phyloP scores from a whole-genome alignment of 2,797 vertebrate species.

The Eulemur albifrons region DNA sequence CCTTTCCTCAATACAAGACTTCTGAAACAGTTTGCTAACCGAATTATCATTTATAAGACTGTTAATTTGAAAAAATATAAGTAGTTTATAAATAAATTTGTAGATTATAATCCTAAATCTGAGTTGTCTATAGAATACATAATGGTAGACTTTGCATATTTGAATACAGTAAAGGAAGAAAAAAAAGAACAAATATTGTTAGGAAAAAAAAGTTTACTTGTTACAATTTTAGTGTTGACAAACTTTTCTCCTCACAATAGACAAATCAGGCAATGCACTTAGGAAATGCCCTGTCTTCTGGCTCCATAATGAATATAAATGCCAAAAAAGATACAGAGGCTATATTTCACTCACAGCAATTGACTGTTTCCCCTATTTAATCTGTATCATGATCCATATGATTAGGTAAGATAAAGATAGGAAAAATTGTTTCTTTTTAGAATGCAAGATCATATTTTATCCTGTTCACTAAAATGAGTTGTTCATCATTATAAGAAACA shows the following conservation, averaged over 20 bases:
- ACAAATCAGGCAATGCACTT: neutral
- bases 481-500: neutral
- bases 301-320: neutral
- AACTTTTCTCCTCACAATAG: neutral
- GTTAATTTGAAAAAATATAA: conserved; percentile 15
- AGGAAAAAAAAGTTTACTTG: neutral
- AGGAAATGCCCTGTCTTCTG: conserved; percentile 7
- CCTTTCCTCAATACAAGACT: neutral
- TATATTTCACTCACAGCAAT: neutral
- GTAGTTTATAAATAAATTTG: neutral
- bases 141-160: neutral
- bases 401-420: neutral
- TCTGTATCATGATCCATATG: neutral
- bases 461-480: conserved; percentile 30
- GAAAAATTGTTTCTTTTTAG: conserved; percentile 24
- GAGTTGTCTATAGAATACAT: neutral
- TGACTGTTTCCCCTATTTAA: neutral
- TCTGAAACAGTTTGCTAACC: neutral
- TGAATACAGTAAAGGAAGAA: neutral
- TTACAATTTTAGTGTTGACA: conserved; percentile 25
- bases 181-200: neutral
- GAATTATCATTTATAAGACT: neutral
- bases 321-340: neutral
- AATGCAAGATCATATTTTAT: conserved; percentile 5
- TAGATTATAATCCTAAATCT: conserved; percentile 7